Evolutionary conservation across 2,113 vertebrate genomes (phyloP), one percentile per base, ranked within the genome.

Genomic region (Indicator indicator): DNA sequence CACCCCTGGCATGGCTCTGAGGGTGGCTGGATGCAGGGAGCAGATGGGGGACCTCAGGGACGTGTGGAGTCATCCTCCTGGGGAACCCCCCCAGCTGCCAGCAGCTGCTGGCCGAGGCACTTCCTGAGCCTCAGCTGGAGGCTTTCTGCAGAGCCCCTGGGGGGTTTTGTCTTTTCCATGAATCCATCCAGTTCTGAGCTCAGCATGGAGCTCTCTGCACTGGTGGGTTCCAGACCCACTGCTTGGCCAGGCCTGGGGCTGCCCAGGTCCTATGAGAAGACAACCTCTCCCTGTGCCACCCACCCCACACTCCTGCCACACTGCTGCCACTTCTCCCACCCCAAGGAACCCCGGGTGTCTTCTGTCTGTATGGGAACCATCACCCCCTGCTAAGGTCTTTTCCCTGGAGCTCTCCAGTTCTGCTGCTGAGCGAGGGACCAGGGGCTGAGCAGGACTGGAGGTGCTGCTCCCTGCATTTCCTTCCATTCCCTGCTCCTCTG

Each of bases 111-210:
- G 82, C 87, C 64, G 50, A 89, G 81, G 84, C 74, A 72, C 89
- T 89, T 96, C 96, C 94, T 85, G 74, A 96, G 78, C 67, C 89
- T 75, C 89, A 89, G 52, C 89, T 89, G 38, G 0, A 54, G 72
- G 36, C 82, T 95, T 78, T 82, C 67, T 68, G 67, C 93, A 75
- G 42, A 56, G 86, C 59, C 74, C 90, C 89, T 95, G 91, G 89
- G 89, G 42, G 30, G 16, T 48, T 50, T 79, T 85, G 80, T 87
- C 76, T 90, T 95, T 89, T 93, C 93, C 93, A 95, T 73, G 78
- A 96, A 96, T 95, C 93, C 91, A 94, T 94, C 95, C 94, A 36
- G 64, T 83, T 95, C 79, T 95, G 89, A 96, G 40, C 55, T 93
- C 79, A 63, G 60, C 93, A 75, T 63, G 68, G 72, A 79, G n/a